Percentiles rank a stretch among this genome's conserved stretches.
Evolutionary conservation across 2,888 invertebrate genomes (phyloP).

Genomic region (Chelonus formosanus): DNA sequence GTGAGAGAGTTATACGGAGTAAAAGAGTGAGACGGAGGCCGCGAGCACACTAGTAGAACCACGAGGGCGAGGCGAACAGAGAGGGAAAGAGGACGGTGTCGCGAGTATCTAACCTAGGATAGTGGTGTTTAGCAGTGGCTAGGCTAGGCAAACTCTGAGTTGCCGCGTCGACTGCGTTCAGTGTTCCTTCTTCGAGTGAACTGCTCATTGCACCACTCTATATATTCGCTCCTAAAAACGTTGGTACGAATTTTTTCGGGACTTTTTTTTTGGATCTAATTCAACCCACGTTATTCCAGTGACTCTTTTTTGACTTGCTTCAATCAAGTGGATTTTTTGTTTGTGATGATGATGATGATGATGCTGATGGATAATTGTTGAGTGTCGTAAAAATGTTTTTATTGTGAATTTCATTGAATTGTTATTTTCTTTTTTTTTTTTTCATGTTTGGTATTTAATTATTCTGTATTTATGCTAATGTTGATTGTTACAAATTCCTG

Average conservation of each 20-base stretch:
- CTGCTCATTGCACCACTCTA: slow-evolving; percentile 4
- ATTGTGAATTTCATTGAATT: no score
- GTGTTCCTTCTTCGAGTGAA: slow-evolving; percentile 57
- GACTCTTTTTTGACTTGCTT: no score
- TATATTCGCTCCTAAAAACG: no score
- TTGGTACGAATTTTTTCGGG: no score
- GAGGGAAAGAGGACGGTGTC: slow-evolving; percentile 40
- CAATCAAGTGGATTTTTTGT: no score
- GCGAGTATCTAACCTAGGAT: slow-evolving; percentile 60
- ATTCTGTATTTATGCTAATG: neutral
- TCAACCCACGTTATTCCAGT: no score
- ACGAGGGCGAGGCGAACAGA: slow-evolving; percentile 38
- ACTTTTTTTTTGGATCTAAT: no score
- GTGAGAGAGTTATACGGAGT: no score
- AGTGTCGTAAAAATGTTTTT: slow-evolving; percentile 4
- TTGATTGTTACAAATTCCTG: neutral
- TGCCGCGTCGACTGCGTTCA: slow-evolving; percentile 55
- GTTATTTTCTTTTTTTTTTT: no score
- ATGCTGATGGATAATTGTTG: slow-evolving; percentile 1
- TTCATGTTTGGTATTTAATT: no score
- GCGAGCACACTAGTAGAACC: slow-evolving; percentile 19
- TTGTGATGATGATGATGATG: neutral
- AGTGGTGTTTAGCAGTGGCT: slow-evolving; percentile 60
- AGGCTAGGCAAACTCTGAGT: slow-evolving; percentile 61
- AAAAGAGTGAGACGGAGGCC: slow-evolving; percentile 33